A percentile compares a stretch with the other conserved stretches of the same genome.
These are phyloP conservation scores for Tachysurus fulvidraco DNA, from an alignment of 2,113 vertebrate genomes.

Conservation along the genomic window DNA sequence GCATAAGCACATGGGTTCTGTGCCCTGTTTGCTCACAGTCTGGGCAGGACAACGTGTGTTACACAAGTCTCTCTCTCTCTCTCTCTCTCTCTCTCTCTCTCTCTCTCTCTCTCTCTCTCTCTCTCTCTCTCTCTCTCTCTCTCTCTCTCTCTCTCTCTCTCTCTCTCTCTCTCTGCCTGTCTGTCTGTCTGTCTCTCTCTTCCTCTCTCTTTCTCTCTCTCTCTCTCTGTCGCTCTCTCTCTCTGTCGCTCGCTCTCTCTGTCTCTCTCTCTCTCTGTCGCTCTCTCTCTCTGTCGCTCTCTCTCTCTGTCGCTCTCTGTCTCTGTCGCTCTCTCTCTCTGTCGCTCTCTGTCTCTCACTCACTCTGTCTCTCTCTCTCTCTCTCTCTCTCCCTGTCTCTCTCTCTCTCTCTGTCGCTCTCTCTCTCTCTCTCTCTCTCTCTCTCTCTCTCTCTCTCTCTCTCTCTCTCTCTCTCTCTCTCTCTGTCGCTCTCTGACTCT, in stretches of 20 bases:
- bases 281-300: too few species aligned
- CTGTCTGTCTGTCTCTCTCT: too few species aligned
- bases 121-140: background rate
- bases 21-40: conserved; percentile 27
- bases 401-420: background rate
- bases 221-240: too few species aligned
- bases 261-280: too few species aligned
- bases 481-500: too few species aligned
- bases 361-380: too few species aligned
- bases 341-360: too few species aligned
- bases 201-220: too few species aligned
- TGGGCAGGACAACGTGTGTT: conserved; percentile 8
- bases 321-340: too few species aligned
- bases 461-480: background rate
- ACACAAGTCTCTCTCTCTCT: background rate
- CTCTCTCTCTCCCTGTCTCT: background rate
- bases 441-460: background rate
- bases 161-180: too few species aligned
- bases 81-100: background rate
- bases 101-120: background rate
- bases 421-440: background rate
- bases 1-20: conserved; percentile 47
- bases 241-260: too few species aligned
- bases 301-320: too few species aligned
- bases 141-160: background rate